Base-by-base conservation (phyloP, 2,888 invertebrate species). In the Proisotoma minuta region DNA sequence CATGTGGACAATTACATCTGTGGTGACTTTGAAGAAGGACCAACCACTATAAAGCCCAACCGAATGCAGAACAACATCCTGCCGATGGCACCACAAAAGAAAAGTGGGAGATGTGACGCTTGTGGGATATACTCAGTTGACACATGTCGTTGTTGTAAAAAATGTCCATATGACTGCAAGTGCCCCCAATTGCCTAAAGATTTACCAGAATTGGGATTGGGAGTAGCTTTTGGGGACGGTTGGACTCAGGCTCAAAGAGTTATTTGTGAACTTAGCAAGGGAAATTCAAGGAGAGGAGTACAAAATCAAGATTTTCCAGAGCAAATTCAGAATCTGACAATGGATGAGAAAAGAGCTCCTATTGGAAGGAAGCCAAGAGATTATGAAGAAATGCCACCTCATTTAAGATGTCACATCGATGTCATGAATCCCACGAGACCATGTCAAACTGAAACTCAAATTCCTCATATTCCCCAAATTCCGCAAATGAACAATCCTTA, bases 1-100 rank as follows among this genome's bases (percentile, higher is more conserved):
- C 69, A 71, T 40, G 66, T 68, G 1, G 71, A 71, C 28, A 69
- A 62, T n/a, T 71, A 64, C 49, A 43, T 71, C 18, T 69, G 68
- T 23, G 34, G 34, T 10, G 71, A 71, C 15, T 65, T 60, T 58
- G 61, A 62, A 4, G 68, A 70, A 54, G 70, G 68, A 8, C 56
- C 58, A 3, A 59, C 50, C 18, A 64, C 66, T 22, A 57, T 57
- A 10, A 65, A 58, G 29, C 58, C 64, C 5, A 60, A 59, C 2
- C 27, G 20, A 15, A 10, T n/a, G 28, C 22, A n/a, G 5, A 24
- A 24, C n/a, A 57, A 63, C 1, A 34, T 50, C 10, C 20, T 28
- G 10, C 60, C 62, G 23, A 66, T 69, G 64, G 59, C 59, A 3
- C 57, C 56, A 22, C 62, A 66, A 29, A 47, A 66, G 28, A 63